These are phyloP conservation scores for Rhinogobio ventralis DNA, from an alignment of 2,797 vertebrate species.

Conservation along the genomic window DNA sequence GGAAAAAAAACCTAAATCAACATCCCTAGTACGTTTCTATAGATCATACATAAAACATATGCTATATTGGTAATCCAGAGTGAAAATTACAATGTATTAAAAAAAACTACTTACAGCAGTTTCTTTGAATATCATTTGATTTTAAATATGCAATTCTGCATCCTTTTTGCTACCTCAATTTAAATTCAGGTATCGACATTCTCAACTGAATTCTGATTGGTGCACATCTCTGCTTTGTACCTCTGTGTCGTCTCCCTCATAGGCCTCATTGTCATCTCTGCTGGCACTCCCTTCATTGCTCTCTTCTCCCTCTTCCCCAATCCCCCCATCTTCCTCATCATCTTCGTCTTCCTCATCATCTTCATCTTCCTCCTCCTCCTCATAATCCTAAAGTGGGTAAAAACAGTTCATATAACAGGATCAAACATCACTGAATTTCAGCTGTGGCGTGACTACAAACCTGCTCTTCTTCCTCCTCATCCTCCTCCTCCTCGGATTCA, in stretches of 20 bases:
- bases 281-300: conserved; percentile 92
- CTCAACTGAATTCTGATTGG: neutral
- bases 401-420: neutral
- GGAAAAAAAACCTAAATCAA: too few species aligned
- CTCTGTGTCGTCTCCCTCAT: conserved; percentile 92
- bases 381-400: conserved; percentile 83
- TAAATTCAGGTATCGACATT: neutral
- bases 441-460: neutral
- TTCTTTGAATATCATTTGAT: neutral
- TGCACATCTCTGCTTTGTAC: conserved; percentile 67
- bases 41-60: neutral
- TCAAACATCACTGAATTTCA: neutral
- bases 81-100: neutral
- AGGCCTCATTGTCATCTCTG: conserved; percentile 90
- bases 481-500: conserved; percentile 85
- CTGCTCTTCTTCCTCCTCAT: conserved; percentile 62
- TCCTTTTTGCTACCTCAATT: neutral
- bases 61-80: neutral
- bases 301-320: conserved; percentile 93
- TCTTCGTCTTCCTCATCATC: conserved; percentile 91
- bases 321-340: conserved; percentile 90
- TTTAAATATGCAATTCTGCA: neutral
- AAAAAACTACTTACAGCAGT: neutral
- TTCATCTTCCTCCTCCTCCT: conserved; percentile 88
- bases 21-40: neutral